Base-by-base conservation (phyloP, 1,140 invertebrate genomes). In the Eciton burchellii region DNA sequence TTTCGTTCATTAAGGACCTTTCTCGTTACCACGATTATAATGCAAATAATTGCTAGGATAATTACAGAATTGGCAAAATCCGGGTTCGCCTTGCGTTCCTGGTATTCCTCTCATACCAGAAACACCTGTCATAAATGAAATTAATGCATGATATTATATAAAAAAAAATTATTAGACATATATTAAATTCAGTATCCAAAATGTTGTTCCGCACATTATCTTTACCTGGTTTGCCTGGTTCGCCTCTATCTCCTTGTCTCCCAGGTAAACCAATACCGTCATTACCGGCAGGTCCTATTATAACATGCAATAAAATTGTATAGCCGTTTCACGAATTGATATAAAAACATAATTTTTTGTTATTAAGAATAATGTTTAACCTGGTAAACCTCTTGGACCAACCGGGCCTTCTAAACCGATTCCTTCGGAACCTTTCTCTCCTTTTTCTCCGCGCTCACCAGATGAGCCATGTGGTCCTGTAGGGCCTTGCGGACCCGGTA, bases 391-490 rank as follows among this genome's bases (percentile, higher is more conserved):
- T 88, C 94, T 92, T 1, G 95, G 94, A 52, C 97, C 97, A 62
- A 95, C 92, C 1, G 95, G 95, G n/a, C 97, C 97, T 92, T 96
- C 96, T 3, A 95, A 83, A 0, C 96, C 96, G 49, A 96, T 87
- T 1, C 96, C 96, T 91, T 97, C 95, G 0, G 92, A 91, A 1
- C 97, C 97, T 90, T 95, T 91, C 8, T 97, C 96, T 0, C 97
- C 97, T 88, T 96, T 97, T 70, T 97, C 96, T 0, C 97, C 97
- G 84, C 95, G 94, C 87, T 96, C 95, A 0, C 97, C 96, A 57
- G 92, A 86, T 9, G 89, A 85, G 8, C 97, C 97, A 11, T 93
- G 90, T 14, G 91, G 92, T 26, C 97, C 96, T 9, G 94, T 91
- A 16, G 93, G 91, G 3, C 96, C 96, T 26, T 94, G 91, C 12